These are phyloP conservation scores for Electrona antarctica DNA, from an alignment of 2,113 vertebrate species.

Conservation along the genomic window DNA sequence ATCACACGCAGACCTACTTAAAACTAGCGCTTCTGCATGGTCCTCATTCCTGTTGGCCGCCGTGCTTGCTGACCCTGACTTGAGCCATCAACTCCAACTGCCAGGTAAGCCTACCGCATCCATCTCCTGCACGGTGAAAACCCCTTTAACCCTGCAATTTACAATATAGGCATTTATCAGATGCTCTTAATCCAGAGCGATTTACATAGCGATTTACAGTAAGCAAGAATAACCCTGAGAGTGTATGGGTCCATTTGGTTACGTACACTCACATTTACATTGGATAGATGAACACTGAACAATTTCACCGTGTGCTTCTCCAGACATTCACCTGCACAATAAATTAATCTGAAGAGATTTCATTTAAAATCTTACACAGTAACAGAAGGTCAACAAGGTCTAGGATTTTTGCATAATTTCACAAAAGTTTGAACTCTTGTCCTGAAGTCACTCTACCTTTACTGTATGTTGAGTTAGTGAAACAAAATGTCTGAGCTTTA, in stretches of 20 bases:
- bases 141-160: not conserved
- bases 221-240: too few relatives aligned
- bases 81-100: constrained; percentile 36
- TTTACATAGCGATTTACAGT: too few relatives aligned
- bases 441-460: too few relatives aligned
- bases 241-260: not conserved
- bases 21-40: constrained; percentile 33
- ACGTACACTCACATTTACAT: not conserved
- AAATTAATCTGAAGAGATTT: too few relatives aligned
- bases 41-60: constrained; percentile 55
- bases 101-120: constrained; percentile 67
- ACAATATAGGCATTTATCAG: too few relatives aligned
- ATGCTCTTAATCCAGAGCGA: too few relatives aligned
- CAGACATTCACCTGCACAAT: too few relatives aligned
- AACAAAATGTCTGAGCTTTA: constrained; percentile 14
- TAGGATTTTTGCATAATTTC: not conserved
- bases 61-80: constrained; percentile 34
- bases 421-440: constrained; percentile 14
- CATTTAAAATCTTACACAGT: too few relatives aligned
- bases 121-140: too few relatives aligned
- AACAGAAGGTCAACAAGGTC: not conserved
- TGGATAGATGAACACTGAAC: not conserved
- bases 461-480: constrained; percentile 9
- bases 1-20: constrained; percentile 56
- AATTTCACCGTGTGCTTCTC: too few relatives aligned